Conservation (phyloP, 2,888 invertebrate species). For the Cosmia trapezina region DNA sequence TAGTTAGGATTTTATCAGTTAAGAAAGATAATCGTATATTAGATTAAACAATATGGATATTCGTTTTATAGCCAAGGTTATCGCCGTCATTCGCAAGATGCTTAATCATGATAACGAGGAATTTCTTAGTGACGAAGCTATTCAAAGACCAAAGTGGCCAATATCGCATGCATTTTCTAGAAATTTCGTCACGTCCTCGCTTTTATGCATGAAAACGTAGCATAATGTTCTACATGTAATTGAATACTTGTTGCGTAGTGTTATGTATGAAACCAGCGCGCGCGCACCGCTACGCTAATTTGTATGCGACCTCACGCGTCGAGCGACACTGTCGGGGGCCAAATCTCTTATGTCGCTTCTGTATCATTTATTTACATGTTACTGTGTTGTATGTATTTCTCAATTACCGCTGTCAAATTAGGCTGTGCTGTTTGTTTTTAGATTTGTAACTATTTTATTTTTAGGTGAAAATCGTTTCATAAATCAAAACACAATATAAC, state of each 20-base stretch:
- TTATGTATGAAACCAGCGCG: slow-evolving; percentile 58
- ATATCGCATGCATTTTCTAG: slow-evolving; percentile 11
- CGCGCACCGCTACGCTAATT: slow-evolving; percentile 72
- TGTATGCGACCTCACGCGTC: slow-evolving; percentile 82
- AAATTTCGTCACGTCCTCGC: slow-evolving; percentile 15
- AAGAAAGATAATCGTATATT: background rate
- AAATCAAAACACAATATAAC: background rate
- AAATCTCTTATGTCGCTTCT: slow-evolving; percentile 61
- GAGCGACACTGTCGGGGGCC: slow-evolving; percentile 64
- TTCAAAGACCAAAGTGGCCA: background rate
- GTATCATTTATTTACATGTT: slow-evolving; percentile 64
- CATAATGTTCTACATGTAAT: slow-evolving; percentile 38
- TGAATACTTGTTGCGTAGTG: slow-evolving; percentile 42
- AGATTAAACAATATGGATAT: background rate
- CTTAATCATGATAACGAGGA: background rate
- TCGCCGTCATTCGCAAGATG: background rate
- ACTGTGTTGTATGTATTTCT: slow-evolving; percentile 25
- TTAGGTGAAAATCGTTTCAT: background rate
- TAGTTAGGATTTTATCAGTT: background rate
- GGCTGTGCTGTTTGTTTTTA: background rate
- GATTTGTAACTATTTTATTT: background rate
- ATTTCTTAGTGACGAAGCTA: background rate
- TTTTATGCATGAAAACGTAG: slow-evolving; percentile 10
- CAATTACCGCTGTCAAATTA: slow-evolving; percentile 20
- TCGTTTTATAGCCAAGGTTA: slow-evolving; percentile 4